Conservation (phyloP, 2,113 vertebrate genomes). For the Perca fluviatilis region DNA sequence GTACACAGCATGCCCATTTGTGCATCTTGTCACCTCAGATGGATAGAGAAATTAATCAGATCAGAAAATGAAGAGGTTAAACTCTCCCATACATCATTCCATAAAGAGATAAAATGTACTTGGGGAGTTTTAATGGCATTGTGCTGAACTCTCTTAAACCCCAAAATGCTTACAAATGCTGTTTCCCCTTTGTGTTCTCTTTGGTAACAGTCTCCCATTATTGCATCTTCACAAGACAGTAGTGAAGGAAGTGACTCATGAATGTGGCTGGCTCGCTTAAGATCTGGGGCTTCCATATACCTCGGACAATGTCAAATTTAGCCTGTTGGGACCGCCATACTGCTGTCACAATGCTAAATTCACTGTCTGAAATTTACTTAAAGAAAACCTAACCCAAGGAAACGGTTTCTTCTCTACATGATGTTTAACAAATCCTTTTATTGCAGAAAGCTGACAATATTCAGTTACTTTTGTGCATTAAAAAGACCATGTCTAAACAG, state of each 20-base stretch:
- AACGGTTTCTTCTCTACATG: neutral
- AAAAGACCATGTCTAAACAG: neutral
- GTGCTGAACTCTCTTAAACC: neutral
- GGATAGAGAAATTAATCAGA: neutral
- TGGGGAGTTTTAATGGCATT: neutral
- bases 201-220: neutral
- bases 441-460: neutral
- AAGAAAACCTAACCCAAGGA: neutral
- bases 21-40: neutral
- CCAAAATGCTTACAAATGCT: neutral
- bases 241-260: neutral
- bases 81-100: neutral
- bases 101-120: neutral
- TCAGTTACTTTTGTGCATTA: neutral
- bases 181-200: neutral
- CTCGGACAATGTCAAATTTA: neutral
- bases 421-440: neutral
- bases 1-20: neutral
- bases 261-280: neutral
- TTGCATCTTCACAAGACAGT: neutral
- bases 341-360: neutral
- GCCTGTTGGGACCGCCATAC: neutral
- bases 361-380: too few relatives aligned
- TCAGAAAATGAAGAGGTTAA: slow-evolving; percentile 4
- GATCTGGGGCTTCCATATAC: neutral